Evolutionary conservation across 1,140 invertebrate genomes (phyloP).

Genomic region (Papilio dardanus): DNA sequence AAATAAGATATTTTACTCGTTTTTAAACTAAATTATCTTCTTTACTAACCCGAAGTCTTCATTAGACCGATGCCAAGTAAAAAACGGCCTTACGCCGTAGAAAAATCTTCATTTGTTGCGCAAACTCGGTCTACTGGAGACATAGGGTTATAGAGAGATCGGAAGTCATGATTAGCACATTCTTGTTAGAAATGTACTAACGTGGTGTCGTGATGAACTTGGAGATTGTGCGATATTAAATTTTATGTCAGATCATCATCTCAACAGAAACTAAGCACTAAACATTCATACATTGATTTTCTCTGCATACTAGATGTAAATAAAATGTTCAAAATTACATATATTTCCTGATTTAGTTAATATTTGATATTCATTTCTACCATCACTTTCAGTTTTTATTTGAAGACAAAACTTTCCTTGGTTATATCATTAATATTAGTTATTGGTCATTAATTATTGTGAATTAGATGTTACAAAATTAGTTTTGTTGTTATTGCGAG

Average conservation of each 20-base stretch:
- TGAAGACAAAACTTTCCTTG: background rate
- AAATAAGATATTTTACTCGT: background rate
- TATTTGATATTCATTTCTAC: too few species aligned
- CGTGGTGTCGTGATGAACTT: constrained; percentile 20
- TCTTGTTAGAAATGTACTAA: background rate
- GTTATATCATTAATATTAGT: background rate
- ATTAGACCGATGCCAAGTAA: too few species aligned
- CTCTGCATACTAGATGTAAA: background rate
- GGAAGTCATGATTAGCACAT: background rate
- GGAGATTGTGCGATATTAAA: constrained; percentile 1
- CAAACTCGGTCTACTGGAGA: too few species aligned
- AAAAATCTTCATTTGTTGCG: too few species aligned
- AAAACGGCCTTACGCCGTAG: too few species aligned
- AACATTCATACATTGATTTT: background rate
- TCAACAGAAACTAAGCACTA: background rate
- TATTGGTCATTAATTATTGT: background rate
- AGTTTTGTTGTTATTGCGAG: constrained; percentile 46
- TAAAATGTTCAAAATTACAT: background rate
- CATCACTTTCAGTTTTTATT: background rate
- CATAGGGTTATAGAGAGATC: background rate
- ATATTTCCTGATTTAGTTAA: too few species aligned
- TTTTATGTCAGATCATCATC: background rate
- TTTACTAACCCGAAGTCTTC: too few species aligned
- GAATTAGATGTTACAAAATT: constrained; percentile 38
- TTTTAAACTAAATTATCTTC: too few species aligned